Evolutionary conservation across 2,797 vertebrate species (phyloP).

Genomic region (Rhinatrema bivittatum): DNA sequence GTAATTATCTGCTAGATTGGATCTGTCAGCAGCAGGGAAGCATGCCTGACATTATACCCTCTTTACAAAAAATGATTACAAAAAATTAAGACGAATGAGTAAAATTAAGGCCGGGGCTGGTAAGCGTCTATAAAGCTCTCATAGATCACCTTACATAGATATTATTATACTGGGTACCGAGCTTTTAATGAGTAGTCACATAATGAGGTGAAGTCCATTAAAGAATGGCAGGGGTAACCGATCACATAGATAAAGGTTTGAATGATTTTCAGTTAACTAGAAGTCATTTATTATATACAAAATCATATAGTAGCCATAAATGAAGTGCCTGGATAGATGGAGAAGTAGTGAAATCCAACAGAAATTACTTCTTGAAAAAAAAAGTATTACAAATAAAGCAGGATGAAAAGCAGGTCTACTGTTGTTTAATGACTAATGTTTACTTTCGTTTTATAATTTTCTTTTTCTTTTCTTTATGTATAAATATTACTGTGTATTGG

Average conservation of each 20-base stretch:
- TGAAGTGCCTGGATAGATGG: conserved; percentile 41
- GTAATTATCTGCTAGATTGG: conserved; percentile 99
- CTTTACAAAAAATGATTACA: conserved; percentile 93
- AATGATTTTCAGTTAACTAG: conserved; percentile 59
- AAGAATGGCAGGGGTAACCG: conserved; percentile 50
- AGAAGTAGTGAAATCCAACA: conserved; percentile 35
- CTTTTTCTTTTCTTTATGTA: background rate
- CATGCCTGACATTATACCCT: conserved; percentile 98
- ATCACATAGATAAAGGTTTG: conserved; percentile 58
- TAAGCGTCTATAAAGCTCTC: conserved; percentile 81
- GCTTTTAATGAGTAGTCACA: conserved; percentile 80
- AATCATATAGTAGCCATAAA: conserved; percentile 44
- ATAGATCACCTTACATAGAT: conserved; percentile 82
- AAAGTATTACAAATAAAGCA: conserved; percentile 30
- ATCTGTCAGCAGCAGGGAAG: conserved; percentile 97
- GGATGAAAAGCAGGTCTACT: too few species aligned
- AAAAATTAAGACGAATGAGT: conserved; percentile 95
- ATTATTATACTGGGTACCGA: conserved; percentile 76
- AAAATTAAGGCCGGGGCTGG: conserved; percentile 88
- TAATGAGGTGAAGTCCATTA: conserved; percentile 84
- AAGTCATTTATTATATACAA: conserved; percentile 65
- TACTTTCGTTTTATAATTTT: background rate
- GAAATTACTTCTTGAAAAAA: conserved; percentile 36
- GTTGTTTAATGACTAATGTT: background rate
- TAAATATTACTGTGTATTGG: too few species aligned